Percentiles rank a stretch among this genome's conserved stretches.
These are phyloP conservation scores for Spodoptera littoralis DNA, from an alignment of 2,888 invertebrate genomes.

Conservation along the genomic window DNA sequence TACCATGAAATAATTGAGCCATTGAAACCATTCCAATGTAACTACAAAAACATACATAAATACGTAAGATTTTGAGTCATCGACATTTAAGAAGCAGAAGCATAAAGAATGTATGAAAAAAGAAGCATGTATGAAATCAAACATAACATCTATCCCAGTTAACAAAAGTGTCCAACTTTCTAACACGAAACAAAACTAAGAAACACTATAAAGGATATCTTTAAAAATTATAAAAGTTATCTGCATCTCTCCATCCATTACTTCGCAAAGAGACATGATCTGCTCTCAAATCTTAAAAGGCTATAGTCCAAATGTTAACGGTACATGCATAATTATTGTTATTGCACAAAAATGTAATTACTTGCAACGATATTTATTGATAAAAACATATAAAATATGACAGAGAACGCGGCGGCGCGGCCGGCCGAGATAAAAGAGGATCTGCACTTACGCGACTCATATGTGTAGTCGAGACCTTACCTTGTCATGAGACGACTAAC, in stretches of 20 bases:
- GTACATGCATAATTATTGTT: constrained; percentile 62
- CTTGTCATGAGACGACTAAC: neutral
- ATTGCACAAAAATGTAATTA: constrained; percentile 68
- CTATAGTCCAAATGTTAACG: constrained; percentile 56
- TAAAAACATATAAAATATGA: constrained; percentile 84
- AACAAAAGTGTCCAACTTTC: constrained; percentile 37
- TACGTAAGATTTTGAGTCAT: too few relatives aligned
- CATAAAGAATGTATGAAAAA: too few relatives aligned
- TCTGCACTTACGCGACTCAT: constrained; percentile 83
- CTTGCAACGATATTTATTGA: constrained; percentile 75
- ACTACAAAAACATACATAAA: too few relatives aligned
- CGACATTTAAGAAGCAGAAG: too few relatives aligned
- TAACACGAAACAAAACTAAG: constrained; percentile 22
- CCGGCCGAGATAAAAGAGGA: constrained; percentile 82
- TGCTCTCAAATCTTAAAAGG: constrained; percentile 50
- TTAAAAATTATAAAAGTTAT: constrained; percentile 36
- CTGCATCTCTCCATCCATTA: constrained; percentile 37
- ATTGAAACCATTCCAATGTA: too few relatives aligned
- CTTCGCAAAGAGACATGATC: constrained; percentile 28
- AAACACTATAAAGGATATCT: constrained; percentile 29
- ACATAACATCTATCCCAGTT: constrained; percentile 27
- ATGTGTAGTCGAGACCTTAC: constrained; percentile 72
- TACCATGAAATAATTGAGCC: too few relatives aligned
- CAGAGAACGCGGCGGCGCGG: constrained; percentile 74
- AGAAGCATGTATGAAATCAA: too few relatives aligned